Evolutionary conservation across 2,888 invertebrate genomes (phyloP).

Genomic region (Bhutanitis thaidina): DNA sequence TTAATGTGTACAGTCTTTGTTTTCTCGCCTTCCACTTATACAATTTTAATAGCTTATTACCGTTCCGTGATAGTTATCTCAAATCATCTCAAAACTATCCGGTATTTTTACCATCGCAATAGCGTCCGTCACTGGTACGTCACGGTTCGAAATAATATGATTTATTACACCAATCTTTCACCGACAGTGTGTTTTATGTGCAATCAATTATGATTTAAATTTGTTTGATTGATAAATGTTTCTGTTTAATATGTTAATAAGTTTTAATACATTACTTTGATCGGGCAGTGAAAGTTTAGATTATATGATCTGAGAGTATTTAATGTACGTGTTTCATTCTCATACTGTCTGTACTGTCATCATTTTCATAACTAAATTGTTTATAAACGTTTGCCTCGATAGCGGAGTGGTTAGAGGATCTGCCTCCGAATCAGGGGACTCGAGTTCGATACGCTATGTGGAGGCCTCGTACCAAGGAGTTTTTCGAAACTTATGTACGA

Average conservation of each 20-base stretch:
- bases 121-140: slow-evolving; percentile 54
- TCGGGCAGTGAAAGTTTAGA: slow-evolving; percentile 48
- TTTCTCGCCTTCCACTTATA: slow-evolving; percentile 42
- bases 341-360: too few relatives aligned
- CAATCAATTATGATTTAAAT: slow-evolving; percentile 34
- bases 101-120: slow-evolving; percentile 44
- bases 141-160: slow-evolving; percentile 56
- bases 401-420: too few relatives aligned
- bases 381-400: too few relatives aligned
- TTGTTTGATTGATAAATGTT: slow-evolving; percentile 32
- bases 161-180: slow-evolving; percentile 47
- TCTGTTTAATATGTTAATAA: slow-evolving; percentile 46
- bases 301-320: too few relatives aligned
- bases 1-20: slow-evolving; percentile 20
- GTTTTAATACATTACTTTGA: slow-evolving; percentile 37
- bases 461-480: too few relatives aligned
- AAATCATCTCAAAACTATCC: slow-evolving; percentile 49
- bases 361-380: too few relatives aligned
- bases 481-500: too few relatives aligned
- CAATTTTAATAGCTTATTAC: slow-evolving; percentile 56
- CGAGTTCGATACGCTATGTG: too few relatives aligned
- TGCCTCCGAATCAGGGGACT: too few relatives aligned
- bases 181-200: slow-evolving; percentile 40
- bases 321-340: too few relatives aligned
- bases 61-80: slow-evolving; percentile 46